These are phyloP conservation scores for Phoenoteleia sp. DNA, from an alignment of 2,888 invertebrate genomes.

Conservation along the genomic window DNA sequence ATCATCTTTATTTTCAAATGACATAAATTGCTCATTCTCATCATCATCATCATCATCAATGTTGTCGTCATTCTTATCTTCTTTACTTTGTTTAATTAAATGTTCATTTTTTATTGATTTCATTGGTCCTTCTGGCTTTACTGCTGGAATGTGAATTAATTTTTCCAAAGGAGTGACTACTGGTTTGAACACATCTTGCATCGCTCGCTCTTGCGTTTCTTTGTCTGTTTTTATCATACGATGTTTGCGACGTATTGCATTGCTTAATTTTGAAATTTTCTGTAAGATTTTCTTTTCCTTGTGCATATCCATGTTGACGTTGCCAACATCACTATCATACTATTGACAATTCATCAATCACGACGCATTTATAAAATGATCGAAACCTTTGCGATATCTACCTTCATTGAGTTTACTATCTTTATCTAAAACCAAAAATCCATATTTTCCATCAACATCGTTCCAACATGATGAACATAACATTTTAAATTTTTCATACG, in stretches of 20 bases:
- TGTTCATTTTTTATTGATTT: not conserved
- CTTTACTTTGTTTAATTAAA: not conserved
- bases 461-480: too few species aligned
- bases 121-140: not conserved
- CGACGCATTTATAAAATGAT: too few species aligned
- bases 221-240: slow-evolving; percentile 24
- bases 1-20: not conserved
- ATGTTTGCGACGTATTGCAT: slow-evolving; percentile 32
- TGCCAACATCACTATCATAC: too few species aligned
- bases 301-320: too few species aligned
- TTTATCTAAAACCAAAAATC: too few species aligned
- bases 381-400: too few species aligned
- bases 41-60: not conserved
- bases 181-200: slow-evolving; percentile 23
- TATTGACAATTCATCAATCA: too few species aligned
- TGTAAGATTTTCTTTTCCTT: too few species aligned
- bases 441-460: too few species aligned
- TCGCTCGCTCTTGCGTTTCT: slow-evolving; percentile 1
- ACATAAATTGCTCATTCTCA: not conserved
- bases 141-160: not conserved
- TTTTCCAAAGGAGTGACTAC: slow-evolving; percentile 29
- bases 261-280: slow-evolving; percentile 16
- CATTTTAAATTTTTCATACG: too few species aligned
- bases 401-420: too few species aligned
- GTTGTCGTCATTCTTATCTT: not conserved